Conservation (phyloP, 2,797 vertebrate species). For the Dipus sagitta region DNA sequence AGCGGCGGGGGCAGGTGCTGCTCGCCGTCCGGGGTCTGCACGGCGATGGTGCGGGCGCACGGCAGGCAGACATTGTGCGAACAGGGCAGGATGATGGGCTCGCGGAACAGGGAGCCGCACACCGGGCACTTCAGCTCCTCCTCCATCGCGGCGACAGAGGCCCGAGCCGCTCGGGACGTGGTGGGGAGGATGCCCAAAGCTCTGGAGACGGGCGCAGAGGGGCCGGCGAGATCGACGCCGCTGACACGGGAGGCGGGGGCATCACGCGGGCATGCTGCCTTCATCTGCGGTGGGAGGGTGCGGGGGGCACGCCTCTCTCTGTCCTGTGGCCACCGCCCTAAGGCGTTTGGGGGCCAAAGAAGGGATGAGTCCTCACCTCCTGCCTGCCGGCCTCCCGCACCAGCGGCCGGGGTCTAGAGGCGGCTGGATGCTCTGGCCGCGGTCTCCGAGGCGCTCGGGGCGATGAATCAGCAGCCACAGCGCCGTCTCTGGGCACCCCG, state of each 20-base stretch:
- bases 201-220: not conserved
- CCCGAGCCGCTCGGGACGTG: not conserved
- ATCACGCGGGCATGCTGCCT: conserved; percentile 34
- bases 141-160: conserved; percentile 90
- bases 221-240: not conserved
- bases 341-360: not conserved
- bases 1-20: conserved; percentile 89
- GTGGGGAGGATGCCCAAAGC: conserved; percentile 22
- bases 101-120: conserved; percentile 95
- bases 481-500: not conserved
- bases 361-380: conserved; percentile 68
- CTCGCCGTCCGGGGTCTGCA: conserved; percentile 97
- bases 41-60: conserved; percentile 96
- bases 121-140: conserved; percentile 99
- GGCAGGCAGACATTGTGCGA: conserved; percentile 97
- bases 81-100: conserved; percentile 96
- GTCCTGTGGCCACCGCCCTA: conserved; percentile 67
- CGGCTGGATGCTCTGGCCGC: not conserved
- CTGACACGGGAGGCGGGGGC: not conserved
- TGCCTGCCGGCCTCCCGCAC: not conserved
- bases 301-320: conserved; percentile 66
- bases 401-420: not conserved
- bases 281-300: not conserved
- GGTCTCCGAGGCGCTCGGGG: not conserved
- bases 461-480: conserved; percentile 68